Base-by-base conservation (phyloP, 1,140 invertebrate species). In the Aphelinus atriplicis region DNA sequence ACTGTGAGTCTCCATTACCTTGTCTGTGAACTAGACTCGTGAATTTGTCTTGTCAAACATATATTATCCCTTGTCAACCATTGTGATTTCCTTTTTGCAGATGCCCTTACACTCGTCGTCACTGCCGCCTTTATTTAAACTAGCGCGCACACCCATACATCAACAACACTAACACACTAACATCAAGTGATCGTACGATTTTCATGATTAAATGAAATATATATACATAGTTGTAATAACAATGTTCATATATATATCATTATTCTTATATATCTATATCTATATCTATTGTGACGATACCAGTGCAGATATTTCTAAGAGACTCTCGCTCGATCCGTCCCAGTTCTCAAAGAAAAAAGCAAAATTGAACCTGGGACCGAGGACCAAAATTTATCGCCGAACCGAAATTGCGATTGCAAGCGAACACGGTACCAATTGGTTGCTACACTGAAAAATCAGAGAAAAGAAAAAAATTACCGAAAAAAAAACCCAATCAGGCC, bases 301-400 rank as follows among this genome's bases (percentile, higher is more conserved):
- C 78, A 80, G 82, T 84, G 84, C 86, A 86, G 85, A 86, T 87
- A 86, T 86, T 86, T 87, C 85, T 86, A 86, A 87, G 7, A 55
- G 1, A 67, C 77, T 78, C 78, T 79, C 50, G 55, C 78, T 78
- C 60, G 76, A 78, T 69, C 76, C 71, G 73, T 78, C 78, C 70
- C 79, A 80, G 79, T 81, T 79, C 56, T 78, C 67, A 43, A 67
- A 73, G 55, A 46, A 51, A 67, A 67, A 26, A 62, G 3, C 9
- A 26, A 62, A 63, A 64, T 55, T 47, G n/a, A 10, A 26, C n/a
- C 57, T 26, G 7, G 57, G 9, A 53, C 51, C 51, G 9, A 53
- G 51, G 51, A 26, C 26, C 51, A 53, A 53, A 53, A 53, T 53
- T 53, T 53, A 53, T 53, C 9, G 26, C 26, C 26, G 26, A 26